phyloP scores from a whole-genome alignment of 2,113 vertebrate species.

The Gallinago media region DNA sequence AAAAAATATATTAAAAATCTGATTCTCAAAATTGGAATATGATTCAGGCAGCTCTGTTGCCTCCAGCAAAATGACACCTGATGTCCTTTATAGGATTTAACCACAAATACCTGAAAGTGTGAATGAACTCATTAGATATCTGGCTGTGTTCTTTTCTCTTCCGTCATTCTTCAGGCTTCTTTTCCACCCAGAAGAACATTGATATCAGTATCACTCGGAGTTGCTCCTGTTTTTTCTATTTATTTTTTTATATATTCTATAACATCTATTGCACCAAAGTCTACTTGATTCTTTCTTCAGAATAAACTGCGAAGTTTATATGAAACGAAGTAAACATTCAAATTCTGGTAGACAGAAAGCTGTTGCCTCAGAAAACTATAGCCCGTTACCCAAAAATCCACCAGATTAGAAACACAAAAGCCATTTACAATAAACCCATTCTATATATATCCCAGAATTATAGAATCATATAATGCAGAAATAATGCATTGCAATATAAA shows the following conservation, averaged over 20 bases:
- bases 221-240: rapidly evolving
- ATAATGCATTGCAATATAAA: neutral
- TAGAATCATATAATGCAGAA: neutral
- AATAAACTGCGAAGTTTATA: neutral
- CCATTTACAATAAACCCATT: neutral
- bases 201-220: neutral
- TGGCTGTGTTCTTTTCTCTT: neutral
- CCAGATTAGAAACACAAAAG: neutral
- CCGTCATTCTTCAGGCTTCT: neutral
- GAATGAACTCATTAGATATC: neutral
- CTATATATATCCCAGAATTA: neutral
- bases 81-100: neutral
- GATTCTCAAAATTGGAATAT: neutral
- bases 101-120: neutral
- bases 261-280: neutral
- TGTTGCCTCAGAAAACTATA: neutral
- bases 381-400: neutral
- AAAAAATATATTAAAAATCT: neutral
- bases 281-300: neutral
- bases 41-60: neutral
- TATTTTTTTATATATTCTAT: neutral
- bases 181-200: neutral
- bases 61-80: neutral
- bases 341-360: neutral
- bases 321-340: neutral